Evolutionary conservation across 2,888 invertebrate genomes (phyloP), one percentile per base, ranked within the genome.

Genomic region (Hirtodrosophila trivittata): DNA sequence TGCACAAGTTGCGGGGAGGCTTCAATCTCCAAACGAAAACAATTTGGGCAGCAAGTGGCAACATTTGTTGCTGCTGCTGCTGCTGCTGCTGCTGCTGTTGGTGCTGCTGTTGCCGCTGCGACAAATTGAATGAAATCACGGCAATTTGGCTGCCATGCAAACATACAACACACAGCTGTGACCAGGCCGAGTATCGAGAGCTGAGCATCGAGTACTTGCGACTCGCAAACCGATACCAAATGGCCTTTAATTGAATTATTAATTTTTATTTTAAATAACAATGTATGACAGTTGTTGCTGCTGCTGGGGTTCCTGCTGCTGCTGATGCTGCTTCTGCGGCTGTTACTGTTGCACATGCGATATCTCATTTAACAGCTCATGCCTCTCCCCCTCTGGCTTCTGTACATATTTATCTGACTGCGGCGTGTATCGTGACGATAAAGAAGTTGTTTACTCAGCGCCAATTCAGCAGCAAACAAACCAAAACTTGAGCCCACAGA

Each of bases 101-200:
- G 45, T 52, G 54, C 10, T 66, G 56, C 51, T 66, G 78, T 64
- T 65, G 78, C 56, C 35, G 67, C 78, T 78, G 87, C 83, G 77
- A 85, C 87, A 85, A 85, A 87, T 82, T 82, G 86, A 86, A 88
- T 87, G 87, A 88, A 88, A 88, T 88, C 88, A 88, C 88, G 78
- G 86, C 87, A 87, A 88, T 87, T 87, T 77, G 86, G 69, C 62
- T 65, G 81, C 58, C 81, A 78, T 69, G 76, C 83, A 75, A 57
- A 51, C 60, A 52, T 41, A 62, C 59, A 46, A 62, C 57, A 43
- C 49, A 58, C 81, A 83, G 85, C 80, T 88, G 86, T 52, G 84
- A 35, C 84, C 80, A 84, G 57, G 21, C 62, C 49, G 56, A 56
- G 54, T 30, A 50, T 25, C 39, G 58, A 16, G 28, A 21, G 21